These are phyloP conservation scores for Squalus acanthias DNA, from an alignment of 2,797 vertebrate genomes.

Conservation along the genomic window DNA sequence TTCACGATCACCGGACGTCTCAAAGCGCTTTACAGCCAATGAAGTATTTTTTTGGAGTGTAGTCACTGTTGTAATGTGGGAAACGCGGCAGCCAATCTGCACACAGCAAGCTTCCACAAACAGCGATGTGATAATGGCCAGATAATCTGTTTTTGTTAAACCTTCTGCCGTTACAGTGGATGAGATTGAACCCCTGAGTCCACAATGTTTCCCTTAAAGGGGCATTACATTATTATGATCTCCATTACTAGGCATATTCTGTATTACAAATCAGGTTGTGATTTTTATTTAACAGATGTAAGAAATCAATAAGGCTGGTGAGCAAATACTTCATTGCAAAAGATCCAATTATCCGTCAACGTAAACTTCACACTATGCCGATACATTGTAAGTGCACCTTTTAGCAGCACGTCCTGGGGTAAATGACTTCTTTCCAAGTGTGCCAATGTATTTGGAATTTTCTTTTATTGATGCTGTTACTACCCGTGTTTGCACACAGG, in stretches of 20 bases:
- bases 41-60: too few species aligned
- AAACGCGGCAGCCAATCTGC: too few species aligned
- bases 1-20: too few species aligned
- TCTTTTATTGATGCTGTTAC: neutral
- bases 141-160: too few species aligned
- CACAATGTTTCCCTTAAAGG: neutral
- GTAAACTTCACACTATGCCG: neutral
- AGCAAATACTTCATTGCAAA: neutral
- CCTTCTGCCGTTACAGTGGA: neutral
- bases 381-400: neutral
- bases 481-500: neutral
- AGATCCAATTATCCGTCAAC: neutral
- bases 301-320: neutral
- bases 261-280: neutral
- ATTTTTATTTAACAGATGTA: neutral
- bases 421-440: neutral
- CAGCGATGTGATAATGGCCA: too few species aligned
- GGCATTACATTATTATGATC: neutral
- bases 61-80: too few species aligned
- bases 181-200: neutral
- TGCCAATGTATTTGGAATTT: neutral
- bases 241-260: neutral
- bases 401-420: neutral
- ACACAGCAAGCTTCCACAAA: too few species aligned
- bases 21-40: too few species aligned